A percentile compares a stretch with the other conserved stretches of the same genome.
Conservation (phyloP, 2,113 vertebrate genomes). For the Suncus etruscus region DNA sequence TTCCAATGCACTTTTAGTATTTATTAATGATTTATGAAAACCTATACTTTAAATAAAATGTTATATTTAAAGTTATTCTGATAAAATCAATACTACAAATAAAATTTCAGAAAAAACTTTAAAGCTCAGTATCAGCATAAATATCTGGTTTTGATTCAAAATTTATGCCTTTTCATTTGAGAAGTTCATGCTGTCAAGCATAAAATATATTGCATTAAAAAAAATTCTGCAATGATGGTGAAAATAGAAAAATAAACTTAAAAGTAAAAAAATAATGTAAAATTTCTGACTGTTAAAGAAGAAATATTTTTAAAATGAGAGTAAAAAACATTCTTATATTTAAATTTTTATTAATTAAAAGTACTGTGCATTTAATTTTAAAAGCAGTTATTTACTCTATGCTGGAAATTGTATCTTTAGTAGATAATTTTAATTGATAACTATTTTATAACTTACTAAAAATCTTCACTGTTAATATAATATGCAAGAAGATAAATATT, state of each 20-base stretch:
- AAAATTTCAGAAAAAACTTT: conserved; percentile 43
- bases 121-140: neutral
- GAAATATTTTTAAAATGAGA: neutral
- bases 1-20: conserved; percentile 36
- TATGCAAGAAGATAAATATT: neutral
- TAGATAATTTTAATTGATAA: neutral
- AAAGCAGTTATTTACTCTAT: neutral
- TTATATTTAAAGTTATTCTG: neutral
- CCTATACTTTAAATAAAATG: neutral
- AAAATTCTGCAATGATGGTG: conserved; percentile 1
- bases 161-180: neutral
- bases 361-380: neutral
- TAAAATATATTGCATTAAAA: conserved; percentile 21
- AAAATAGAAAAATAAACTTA: conserved; percentile 17
- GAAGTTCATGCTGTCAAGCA: conserved; percentile 20
- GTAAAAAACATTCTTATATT: conserved; percentile 40
- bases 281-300: conserved; percentile 22
- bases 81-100: conserved; percentile 41
- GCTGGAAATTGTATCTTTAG: conserved; percentile 36
- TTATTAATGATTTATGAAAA: conserved; percentile 40
- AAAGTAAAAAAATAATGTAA: conserved; percentile 23
- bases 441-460: conserved; percentile 2
- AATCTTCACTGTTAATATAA: conserved; percentile 55
- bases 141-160: conserved; percentile 41
- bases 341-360: neutral